Base-by-base conservation (phyloP, 2,888 invertebrate species). In the Candidula unifasciata region DNA sequence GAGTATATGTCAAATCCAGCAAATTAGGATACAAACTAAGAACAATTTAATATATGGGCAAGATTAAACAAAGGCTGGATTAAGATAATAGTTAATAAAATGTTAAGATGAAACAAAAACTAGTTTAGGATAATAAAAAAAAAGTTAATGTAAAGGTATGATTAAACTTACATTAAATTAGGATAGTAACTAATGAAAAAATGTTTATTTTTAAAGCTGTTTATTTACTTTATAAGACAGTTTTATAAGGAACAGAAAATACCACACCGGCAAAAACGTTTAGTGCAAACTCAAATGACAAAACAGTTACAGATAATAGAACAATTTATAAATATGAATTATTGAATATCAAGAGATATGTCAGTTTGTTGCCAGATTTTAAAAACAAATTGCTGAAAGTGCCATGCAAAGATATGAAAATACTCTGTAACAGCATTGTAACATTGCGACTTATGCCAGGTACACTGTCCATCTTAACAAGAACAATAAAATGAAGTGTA, bases 321-420 rank as follows among this genome's bases (percentile, higher is more conserved):
- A 37, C 13, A 24, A 73, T 2, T 73, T 24, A 73, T 73, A 73
- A 73, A 73, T 73, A 73, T 73, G 73, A 73, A 73, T 73, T 73
- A 73, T 44, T 73, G 24, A 44, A 52, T 33, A 16, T 44, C 52
- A 73, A 6, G 24, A 73, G 44, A 73, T 73, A 44, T 44, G 73
- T 27, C 44, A 10, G 33, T 3, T 24, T 71, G 27, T 16, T 71
- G 71, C 71, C 44, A 27, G n/a, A 44, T 27, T n/a, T n/a, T n/a
- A n/a, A n/a, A n/a, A n/a, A 73, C 37, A 73, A 73, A 73, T 10
- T 44, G 30, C 30, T 27, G n/a, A 37, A 52, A 73, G n/a, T 44
- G 1, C 8, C 44, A 44, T 73, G 73, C 44, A 73, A 73, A 52
- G 10, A 73, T 73, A 37, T 33, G 24, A 44, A 13, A 71, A 71